A percentile compares a stretch with the other conserved stretches of the same genome.
phyloP scores from a whole-genome alignment of 2,888 invertebrate genomes.

The Melanargia galathea region DNA sequence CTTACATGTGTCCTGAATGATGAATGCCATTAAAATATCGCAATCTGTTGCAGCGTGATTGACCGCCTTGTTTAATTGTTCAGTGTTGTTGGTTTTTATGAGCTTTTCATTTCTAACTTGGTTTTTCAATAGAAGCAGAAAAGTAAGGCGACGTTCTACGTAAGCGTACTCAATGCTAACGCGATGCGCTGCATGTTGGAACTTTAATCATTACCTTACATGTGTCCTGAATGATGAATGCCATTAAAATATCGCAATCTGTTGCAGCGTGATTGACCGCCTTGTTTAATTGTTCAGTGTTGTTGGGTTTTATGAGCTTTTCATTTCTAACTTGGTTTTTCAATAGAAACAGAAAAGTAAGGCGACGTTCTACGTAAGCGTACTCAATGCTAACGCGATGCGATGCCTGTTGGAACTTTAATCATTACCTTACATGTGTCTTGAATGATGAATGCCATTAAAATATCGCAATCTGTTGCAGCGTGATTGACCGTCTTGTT shows the following conservation, averaged over 20 bases:
- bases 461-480: constrained; percentile 24
- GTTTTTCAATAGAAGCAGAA: not conserved
- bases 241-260: constrained; percentile 29
- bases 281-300: constrained; percentile 20
- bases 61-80: constrained; percentile 27
- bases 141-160: not conserved
- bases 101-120: not conserved
- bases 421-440: constrained; percentile 33
- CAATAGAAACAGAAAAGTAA: not conserved
- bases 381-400: too few relatives aligned
- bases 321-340: not conserved
- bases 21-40: constrained; percentile 29
- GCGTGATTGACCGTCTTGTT: constrained; percentile 30
- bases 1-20: constrained; percentile 30
- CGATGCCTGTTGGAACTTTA: constrained; percentile 21
- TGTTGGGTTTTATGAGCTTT: constrained; percentile 5
- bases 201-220: constrained; percentile 33
- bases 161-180: too few relatives aligned
- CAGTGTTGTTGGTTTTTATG: constrained; percentile 6
- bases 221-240: constrained; percentile 27
- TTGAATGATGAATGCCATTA: constrained; percentile 28
- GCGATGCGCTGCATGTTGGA: constrained; percentile 12
- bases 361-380: not conserved
- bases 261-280: constrained; percentile 27
- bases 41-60: constrained; percentile 25